These are phyloP conservation scores for Ammodytes dubius DNA, from an alignment of 2,113 vertebrate species.

Conservation along the genomic window DNA sequence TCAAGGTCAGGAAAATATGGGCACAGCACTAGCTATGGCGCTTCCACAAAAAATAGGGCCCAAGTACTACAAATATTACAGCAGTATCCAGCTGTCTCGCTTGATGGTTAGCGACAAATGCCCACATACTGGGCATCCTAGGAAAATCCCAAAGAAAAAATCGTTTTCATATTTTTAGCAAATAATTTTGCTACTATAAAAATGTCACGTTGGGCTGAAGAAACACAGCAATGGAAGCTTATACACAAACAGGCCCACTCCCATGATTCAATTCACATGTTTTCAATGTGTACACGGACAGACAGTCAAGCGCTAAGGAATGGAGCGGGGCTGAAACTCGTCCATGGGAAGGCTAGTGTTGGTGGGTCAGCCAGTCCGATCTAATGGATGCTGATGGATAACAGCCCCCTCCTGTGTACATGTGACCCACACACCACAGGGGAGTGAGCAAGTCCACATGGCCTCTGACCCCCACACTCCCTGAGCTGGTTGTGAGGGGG, in stretches of 20 bases:
- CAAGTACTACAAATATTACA: neutral
- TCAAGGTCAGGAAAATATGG: neutral
- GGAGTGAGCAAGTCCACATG: constrained; percentile 56
- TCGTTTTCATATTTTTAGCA: neutral
- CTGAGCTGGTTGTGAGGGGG: constrained; percentile 33
- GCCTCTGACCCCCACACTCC: constrained; percentile 46
- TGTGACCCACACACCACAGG: constrained; percentile 69
- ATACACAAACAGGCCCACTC: too few species aligned
- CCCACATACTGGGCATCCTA: neutral
- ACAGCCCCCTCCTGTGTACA: constrained; percentile 51
- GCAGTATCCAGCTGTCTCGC: neutral
- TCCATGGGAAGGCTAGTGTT: neutral
- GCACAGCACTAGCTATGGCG: too few species aligned
- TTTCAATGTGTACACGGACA: neutral
- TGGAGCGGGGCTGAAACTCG: constrained; percentile 5
- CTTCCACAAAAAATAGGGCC: neutral
- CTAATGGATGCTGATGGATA: constrained; percentile 71
- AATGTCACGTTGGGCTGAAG: neutral
- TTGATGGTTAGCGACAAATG: neutral
- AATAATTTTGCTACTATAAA: neutral
- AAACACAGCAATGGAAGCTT: neutral
- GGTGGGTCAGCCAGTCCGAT: constrained; percentile 44
- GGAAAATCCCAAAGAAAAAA: neutral
- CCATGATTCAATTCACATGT: neutral
- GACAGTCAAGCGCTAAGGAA: constrained; percentile 5